phyloP scores from a whole-genome alignment of 1,140 invertebrate species.

The Dufourea novaeangliae region DNA sequence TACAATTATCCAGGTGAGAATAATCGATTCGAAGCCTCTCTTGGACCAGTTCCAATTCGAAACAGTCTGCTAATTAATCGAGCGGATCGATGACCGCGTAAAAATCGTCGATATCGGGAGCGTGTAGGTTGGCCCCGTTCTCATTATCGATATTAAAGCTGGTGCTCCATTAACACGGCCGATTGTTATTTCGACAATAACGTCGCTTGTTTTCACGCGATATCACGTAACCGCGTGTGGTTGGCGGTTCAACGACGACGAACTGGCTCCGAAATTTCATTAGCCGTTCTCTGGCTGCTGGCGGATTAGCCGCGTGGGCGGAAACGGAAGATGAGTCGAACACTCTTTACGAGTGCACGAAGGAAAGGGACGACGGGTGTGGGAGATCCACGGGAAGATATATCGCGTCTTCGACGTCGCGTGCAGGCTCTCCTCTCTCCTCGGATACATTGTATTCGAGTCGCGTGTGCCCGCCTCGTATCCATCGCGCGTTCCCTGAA shows the following conservation, averaged over 20 bases:
- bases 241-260: neutral
- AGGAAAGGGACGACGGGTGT: neutral
- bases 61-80: conserved; percentile 19
- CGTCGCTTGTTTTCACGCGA: neutral
- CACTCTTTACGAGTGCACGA: neutral
- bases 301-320: neutral
- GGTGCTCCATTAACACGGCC: neutral
- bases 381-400: neutral
- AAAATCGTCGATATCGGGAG: neutral
- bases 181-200: neutral
- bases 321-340: neutral
- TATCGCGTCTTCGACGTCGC: conserved; percentile 4
- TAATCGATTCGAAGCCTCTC: neutral
- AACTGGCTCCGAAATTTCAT: conserved; percentile 17
- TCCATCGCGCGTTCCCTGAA: neutral
- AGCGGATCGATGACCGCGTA: neutral
- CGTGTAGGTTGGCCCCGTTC: neutral
- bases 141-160: conserved; percentile 24
- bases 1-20: neutral
- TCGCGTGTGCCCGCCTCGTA: conserved; percentile 14
- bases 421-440: neutral
- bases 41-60: conserved; percentile 4
- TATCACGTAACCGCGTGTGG: neutral
- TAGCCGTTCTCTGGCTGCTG: too few species aligned
- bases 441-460: conserved; percentile 6